phyloP scores from a whole-genome alignment of 2,113 vertebrate genomes.

The Cinclus mexicanus region DNA sequence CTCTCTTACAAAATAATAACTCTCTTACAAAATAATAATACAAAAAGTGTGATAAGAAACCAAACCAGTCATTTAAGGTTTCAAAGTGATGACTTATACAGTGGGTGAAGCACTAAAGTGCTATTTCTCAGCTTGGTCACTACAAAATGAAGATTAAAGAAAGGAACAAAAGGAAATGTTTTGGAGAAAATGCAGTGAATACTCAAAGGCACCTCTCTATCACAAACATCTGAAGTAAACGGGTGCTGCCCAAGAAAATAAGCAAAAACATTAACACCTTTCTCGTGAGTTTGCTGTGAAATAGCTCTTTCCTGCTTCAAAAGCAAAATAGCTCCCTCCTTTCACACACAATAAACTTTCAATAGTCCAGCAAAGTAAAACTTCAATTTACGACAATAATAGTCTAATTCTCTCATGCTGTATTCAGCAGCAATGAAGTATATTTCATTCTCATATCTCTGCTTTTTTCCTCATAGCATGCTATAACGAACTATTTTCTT shows the following conservation, averaged over 20 bases:
- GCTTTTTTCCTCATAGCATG: background rate
- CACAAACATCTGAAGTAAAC: background rate
- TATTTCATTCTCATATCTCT: background rate
- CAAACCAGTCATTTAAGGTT: background rate
- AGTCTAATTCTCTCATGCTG: constrained; percentile 3
- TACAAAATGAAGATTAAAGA: constrained; percentile 25
- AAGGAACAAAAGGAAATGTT: background rate
- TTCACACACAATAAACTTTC: constrained; percentile 40
- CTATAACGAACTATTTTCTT: background rate
- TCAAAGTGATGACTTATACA: constrained; percentile 4
- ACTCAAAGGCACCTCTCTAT: background rate
- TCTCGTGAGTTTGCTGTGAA: background rate
- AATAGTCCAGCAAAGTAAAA: constrained; percentile 36
- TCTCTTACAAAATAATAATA: background rate
- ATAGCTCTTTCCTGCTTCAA: background rate
- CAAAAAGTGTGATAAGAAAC: background rate
- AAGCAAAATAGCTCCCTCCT: background rate
- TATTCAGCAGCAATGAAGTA: background rate
- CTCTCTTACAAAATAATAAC: background rate
- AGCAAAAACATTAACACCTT: background rate
- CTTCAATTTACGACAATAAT: constrained; percentile 7
- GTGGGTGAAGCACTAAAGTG: background rate
- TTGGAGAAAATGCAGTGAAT: background rate
- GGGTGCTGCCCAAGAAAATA: background rate
- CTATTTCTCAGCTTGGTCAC: background rate